Percentiles rank a stretch among this genome's conserved stretches.
These are phyloP conservation scores for Trichopria drosophilae DNA, from an alignment of 2,888 invertebrate species.

Conservation along the genomic window DNA sequence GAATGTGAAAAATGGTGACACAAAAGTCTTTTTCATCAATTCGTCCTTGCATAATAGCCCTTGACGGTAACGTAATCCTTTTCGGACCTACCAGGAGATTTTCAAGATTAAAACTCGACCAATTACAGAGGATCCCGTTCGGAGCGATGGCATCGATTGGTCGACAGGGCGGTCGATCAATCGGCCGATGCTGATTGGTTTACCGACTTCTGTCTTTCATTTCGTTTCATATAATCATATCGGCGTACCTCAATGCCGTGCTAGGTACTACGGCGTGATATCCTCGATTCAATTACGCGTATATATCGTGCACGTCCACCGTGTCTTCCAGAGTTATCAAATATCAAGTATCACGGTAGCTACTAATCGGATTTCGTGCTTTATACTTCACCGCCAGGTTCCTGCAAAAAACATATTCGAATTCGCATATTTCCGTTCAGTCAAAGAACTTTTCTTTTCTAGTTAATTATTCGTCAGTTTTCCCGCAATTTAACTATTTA, in stretches of 20 bases:
- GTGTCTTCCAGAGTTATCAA: constrained; percentile 41
- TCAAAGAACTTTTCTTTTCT: too few relatives aligned
- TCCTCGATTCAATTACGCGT: neutral
- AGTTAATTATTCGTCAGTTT: too few relatives aligned
- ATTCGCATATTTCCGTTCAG: too few relatives aligned
- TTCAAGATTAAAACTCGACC: constrained; percentile 32
- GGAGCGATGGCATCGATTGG: constrained; percentile 30
- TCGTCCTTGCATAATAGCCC: neutral
- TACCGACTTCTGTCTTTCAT: constrained; percentile 30
- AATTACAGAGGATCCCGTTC: constrained; percentile 32
- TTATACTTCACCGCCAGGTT: constrained; percentile 10
- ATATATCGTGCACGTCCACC: constrained; percentile 11
- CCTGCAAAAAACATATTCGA: too few relatives aligned
- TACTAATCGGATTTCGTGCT: constrained; percentile 41
- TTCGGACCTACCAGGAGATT: constrained; percentile 22
- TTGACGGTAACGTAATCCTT: constrained; percentile 28
- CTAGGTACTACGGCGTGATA: neutral
- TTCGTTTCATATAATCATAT: too few relatives aligned
- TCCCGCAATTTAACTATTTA: neutral
- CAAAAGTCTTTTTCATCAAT: neutral
- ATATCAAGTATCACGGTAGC: constrained; percentile 33
- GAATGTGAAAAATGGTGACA: neutral
- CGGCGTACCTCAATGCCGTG: constrained; percentile 8
- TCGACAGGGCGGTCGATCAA: constrained; percentile 22
- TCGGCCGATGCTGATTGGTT: constrained; percentile 40